phyloP scores from a whole-genome alignment of 2,113 vertebrate species.

The Xenopus borealis region DNA sequence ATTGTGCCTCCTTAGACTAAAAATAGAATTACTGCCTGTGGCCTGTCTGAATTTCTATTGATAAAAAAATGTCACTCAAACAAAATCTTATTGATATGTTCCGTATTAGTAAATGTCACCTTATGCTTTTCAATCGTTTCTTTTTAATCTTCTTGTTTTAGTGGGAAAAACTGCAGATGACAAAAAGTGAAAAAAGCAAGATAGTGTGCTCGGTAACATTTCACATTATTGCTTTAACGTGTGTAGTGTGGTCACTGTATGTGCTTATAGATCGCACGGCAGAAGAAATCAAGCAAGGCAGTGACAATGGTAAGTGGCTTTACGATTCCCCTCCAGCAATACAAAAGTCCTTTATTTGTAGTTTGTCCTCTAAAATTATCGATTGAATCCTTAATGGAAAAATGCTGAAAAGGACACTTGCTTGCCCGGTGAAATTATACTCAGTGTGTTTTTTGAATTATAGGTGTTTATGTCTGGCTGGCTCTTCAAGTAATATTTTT shows the following conservation, averaged over 20 bases:
- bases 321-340: background rate
- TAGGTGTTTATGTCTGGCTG: too few relatives aligned
- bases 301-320: conserved; percentile 77
- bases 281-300: conserved; percentile 88
- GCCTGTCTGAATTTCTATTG: too few relatives aligned
- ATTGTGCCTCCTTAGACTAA: too few relatives aligned
- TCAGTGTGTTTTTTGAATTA: too few relatives aligned
- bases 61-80: too few relatives aligned
- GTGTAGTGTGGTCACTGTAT: conserved; percentile 90
- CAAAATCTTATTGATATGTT: background rate
- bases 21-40: too few relatives aligned
- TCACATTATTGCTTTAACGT: conserved; percentile 87
- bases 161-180: conserved; percentile 97
- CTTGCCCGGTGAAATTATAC: too few relatives aligned
- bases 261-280: conserved; percentile 82
- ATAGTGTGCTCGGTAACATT: conserved; percentile 91
- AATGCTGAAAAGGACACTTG: too few relatives aligned
- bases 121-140: background rate
- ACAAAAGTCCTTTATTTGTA: too few relatives aligned
- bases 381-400: too few relatives aligned
- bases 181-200: conserved; percentile 86
- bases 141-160: conserved; percentile 55
- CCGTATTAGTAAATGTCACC: background rate
- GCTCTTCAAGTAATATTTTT: too few relatives aligned
- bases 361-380: too few relatives aligned